Evolutionary conservation across 2,888 invertebrate genomes (phyloP), one percentile per base, ranked within the genome.

Genomic region (Aromia moschata): DNA sequence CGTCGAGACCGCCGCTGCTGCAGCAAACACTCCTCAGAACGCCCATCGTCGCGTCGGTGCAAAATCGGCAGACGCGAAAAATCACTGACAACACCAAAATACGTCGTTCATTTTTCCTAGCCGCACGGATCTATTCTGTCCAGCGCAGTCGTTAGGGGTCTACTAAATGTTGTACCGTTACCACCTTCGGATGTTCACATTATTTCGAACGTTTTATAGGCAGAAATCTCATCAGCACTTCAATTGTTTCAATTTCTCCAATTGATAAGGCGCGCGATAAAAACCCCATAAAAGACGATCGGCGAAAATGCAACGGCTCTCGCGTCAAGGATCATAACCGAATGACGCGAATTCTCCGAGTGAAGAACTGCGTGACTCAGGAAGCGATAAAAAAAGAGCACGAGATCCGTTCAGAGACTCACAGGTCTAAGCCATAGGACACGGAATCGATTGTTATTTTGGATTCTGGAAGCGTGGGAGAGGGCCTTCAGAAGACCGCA

Each of bases 211-310:
- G 20, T 49, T 49, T 49, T 49, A 49, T 49, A 49, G 38, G 25
- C 2, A 33, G 12, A 20, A 49, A 43, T 49, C 37, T 49, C 47
- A 36, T 36, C 49, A 38, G 38, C 38, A 49, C 49, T 49, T 49
- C 49, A 38, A 49, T 49, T 38, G 25, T 49, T 49, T 49, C 36
- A 49, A 10, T 37, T 49, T 49, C 49, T 49, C 38, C 38, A 37
- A 49, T 14, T 25, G 49, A 49, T 49, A 49, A 49, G n/a, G 45
- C 25, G 4, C 11, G 12, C 25, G 49, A 49, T 49, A 49, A 49
- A 38, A 1, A 12, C 25, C 38, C 37, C 12, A 12, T 38, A 25
- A 25, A 25, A 25, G 25, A 3, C 25, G 3, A 7, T 7, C 7
- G 25, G 25, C 25, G 7, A 25, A 25, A 25, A 5, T 25, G 25